Evolutionary conservation across 2,797 vertebrate genomes (phyloP), one percentile per base, ranked within the genome.

Genomic region (Syngnathus rostellatus): DNA sequence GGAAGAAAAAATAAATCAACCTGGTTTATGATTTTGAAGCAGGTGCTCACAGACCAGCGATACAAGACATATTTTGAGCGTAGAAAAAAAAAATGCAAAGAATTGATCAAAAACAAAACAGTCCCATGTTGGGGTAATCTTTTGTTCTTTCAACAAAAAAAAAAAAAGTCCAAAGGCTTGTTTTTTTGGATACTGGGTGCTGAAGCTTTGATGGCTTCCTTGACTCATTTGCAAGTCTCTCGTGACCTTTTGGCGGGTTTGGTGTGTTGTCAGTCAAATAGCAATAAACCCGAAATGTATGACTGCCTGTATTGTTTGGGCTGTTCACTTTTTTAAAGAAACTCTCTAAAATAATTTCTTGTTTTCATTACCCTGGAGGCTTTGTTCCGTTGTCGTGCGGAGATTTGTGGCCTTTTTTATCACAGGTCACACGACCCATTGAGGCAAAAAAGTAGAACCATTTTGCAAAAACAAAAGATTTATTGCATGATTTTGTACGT

Each of bases 401-500:
- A 31, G 2, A 45, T 14, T 45, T 45, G 43, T 45, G 43, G 12
- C 43, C 31, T 31, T 31, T 10, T 3, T 4, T 4, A 14, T 45
- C 43, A 5, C 43, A 45, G 11, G 14, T 45, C 43, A 45, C 12
- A 10, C 14, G 43, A 14, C 43, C 11, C 11, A 45, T 17, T 16
- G 31, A 31, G 31, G 31, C 5, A 51, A 51, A 53, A 16, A 61
- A 23, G 2, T 21, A 64, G 8, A 67, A 68, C 2, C 17, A n/a
- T 4, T 45, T 8, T 1, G 89, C 90, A 91, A 86, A 72, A 87
- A 21, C 88, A 87, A 45, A 14, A 14, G 43, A 90, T 94, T 94
- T 96, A 96, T 96, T 96, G 94, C 93, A 93, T 94, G 92, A 94
- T 84, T 92, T 93, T 94, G 89, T 94, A 97, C 93, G 96, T 90